Evolutionary conservation across 2,888 invertebrate genomes (phyloP).

Genomic region (Selenia dentaria): DNA sequence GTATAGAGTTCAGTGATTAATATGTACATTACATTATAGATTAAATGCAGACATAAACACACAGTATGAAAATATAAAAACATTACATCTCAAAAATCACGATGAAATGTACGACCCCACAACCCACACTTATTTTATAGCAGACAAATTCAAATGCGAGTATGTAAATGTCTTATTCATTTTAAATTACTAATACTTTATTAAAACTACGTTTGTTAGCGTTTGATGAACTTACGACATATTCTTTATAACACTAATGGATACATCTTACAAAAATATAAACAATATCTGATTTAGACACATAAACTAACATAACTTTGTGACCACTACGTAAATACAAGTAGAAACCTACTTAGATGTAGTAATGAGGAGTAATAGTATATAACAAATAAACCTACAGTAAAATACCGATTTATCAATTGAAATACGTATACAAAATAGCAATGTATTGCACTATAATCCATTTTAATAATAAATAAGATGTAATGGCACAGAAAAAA

Average conservation of each 20-base stretch:
- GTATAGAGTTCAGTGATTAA: no score
- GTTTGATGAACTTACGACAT: constrained; percentile 20
- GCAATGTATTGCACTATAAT: constrained; percentile 14
- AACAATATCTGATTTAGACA: constrained; percentile 46
- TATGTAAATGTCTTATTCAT: constrained; percentile 17
- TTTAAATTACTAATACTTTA: constrained; percentile 10
- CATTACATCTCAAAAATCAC: not conserved
- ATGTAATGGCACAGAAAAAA: constrained; percentile 62
- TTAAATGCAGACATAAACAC: constrained; percentile 3
- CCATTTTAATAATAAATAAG: not conserved
- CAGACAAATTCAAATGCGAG: constrained; percentile 12
- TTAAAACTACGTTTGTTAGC: constrained; percentile 10
- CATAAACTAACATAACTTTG: constrained; percentile 35
- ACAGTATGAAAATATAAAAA: constrained; percentile 19
- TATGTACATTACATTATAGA: not conserved
- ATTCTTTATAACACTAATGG: constrained; percentile 40
- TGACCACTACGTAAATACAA: constrained; percentile 17
- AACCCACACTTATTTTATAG: constrained; percentile 8
- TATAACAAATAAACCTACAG: constrained; percentile 20
- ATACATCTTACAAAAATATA: constrained; percentile 64
- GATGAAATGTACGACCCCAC: constrained; percentile 4
- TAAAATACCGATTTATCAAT: constrained; percentile 3
- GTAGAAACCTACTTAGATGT: constrained; percentile 7
- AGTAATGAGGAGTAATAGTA: constrained; percentile 16
- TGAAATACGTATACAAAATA: not conserved